Base-by-base conservation (phyloP, 2,888 invertebrate genomes). In the Drosophila tanythrix region DNA sequence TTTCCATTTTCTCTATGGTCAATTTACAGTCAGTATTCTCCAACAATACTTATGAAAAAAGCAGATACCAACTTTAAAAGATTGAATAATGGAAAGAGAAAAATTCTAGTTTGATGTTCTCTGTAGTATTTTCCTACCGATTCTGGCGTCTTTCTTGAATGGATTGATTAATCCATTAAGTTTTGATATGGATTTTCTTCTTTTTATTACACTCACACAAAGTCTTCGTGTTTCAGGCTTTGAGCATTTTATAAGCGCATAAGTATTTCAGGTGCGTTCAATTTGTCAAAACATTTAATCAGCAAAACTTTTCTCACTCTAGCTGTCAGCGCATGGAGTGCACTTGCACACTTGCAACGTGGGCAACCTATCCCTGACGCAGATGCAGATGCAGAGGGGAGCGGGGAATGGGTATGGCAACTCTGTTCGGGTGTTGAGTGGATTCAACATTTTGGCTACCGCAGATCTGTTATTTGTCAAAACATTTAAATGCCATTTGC, bases 391-490 rank as follows among this genome's bases (percentile, higher is more conserved):
- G 68, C 35, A 13, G 21, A 11, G 25, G 68, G 63, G 53, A 15
- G n/a, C 5, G 18, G 18, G 21, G 18, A 6, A 2, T 6, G 33
- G 31, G 18, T 3, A 35, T 40, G n/a, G 52, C 29, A 68, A 35
- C 38, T 56, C 38, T 33, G 56, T 57, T 63, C 57, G 63, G 55
- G 51, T 55, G 81, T 61, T 61, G 76, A 76, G 83, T 58, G 73
- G 52, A 76, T 70, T 75, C 65, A 46, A 79, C 31, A 69, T 75
- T 84, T 68, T 65, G 80, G 84, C 89, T 85, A 89, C 85, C 75
- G 88, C 82, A 86, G 76, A 86, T 90, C 89, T 89, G 88, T 83
- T 88, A 90, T 89, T 90, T 88, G 90, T 88, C 89, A 90, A 87
- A 88, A 90, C 87, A 90, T 88, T 90, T 87, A 87, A 87, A 90